Conservation (phyloP, 2,797 vertebrate species). For the Phaenicophaeus curvirostris region DNA sequence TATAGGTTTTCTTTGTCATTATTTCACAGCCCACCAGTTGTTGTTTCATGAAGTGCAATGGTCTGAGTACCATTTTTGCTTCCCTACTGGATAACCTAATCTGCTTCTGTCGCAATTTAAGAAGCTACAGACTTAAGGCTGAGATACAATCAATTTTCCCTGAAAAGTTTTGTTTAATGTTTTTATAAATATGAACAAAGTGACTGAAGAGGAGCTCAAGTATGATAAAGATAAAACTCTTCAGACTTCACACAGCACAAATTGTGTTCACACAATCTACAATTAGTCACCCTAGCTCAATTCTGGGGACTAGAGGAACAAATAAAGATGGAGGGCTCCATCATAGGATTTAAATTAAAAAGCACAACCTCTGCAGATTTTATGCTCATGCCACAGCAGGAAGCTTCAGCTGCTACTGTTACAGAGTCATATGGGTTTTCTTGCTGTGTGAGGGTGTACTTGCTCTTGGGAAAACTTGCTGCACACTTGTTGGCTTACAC, state of each 20-base stretch:
- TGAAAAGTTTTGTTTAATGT: neutral
- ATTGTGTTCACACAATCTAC: neutral
- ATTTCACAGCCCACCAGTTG: neutral
- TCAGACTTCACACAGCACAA: neutral
- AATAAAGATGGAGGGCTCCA: neutral
- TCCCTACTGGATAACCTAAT: neutral
- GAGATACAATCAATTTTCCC: neutral
- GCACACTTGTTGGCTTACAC: neutral
- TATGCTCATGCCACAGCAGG: neutral
- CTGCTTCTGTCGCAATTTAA: neutral
- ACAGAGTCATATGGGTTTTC: neutral
- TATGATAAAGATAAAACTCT: neutral
- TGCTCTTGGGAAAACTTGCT: neutral
- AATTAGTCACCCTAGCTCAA: neutral
- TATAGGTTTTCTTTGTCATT: neutral
- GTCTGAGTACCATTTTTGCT: conserved; percentile 19
- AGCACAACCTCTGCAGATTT: neutral
- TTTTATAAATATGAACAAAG: conserved; percentile 1
- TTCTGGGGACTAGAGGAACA: neutral
- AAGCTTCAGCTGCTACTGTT: neutral
- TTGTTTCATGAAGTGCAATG: neutral
- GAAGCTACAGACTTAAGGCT: neutral
- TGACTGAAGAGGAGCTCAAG: neutral
- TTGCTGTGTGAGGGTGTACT: neutral
- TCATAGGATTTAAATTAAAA: neutral